Base-by-base conservation (phyloP, 2,113 vertebrate genomes). In the Trinectes maculatus region DNA sequence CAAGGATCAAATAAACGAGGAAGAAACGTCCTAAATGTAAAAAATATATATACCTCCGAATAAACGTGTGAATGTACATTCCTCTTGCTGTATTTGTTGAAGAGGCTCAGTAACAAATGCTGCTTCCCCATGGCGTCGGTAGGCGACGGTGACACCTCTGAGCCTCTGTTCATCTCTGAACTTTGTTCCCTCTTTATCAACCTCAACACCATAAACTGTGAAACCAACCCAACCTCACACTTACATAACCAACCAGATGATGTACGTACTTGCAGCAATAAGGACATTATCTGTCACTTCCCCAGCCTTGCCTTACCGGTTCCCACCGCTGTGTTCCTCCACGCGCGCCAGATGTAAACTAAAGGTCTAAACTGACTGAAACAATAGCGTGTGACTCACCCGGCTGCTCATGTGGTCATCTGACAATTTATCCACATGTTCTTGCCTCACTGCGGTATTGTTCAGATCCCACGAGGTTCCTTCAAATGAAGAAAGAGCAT, bases 381-480 rank as follows among this genome's bases (percentile, higher is more conserved):
- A 56, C 19, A 46, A 52, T 57, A 37, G 9, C 40, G 52, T 21
- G 57, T 59, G 77, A 88, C 90, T 90, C 63, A 93, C 91, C 55
- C 12, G 59, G 57, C 55, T 63, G 77, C 46, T 57, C 44, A 58
- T 24, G 54, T 36, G 52, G 74, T 72, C 75, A 79, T 42, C 54
- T 70, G 75, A 57, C 0, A 12, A 22, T 62, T 49, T 49, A 24
- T 5, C 46, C 44, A 34, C 62, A 8, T 22, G 59, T 36, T 63
- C 58, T 29, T 83, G 67, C 56, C 82, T 82, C 55, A 54, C 63
- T 7, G 42, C 60, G 9, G 80, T 22, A 22, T 29, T 85, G 53
- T 68, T 84, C 13, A 64, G 8, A 13, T 89, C 87, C 82, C 78
- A 87, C 43, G 82, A 71, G 15, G 83, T 81, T 29, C 80, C 89